Base-by-base conservation (phyloP, 2,113 vertebrate species). In the Malurus alboscapulatus region DNA sequence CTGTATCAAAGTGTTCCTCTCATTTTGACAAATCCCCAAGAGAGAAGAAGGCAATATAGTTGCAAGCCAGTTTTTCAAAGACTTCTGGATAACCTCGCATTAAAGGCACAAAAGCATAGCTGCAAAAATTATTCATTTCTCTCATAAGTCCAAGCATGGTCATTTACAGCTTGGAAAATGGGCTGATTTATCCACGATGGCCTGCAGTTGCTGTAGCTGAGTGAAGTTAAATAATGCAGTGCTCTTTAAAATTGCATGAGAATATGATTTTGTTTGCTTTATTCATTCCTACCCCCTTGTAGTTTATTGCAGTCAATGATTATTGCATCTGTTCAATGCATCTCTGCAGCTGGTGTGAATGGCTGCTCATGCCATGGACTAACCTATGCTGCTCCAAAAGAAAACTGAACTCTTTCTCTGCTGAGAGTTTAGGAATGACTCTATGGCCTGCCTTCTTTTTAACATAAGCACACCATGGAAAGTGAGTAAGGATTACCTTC, bases 191-290 rank as follows among this genome's bases (percentile, higher is more conserved):
- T 91, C 66, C 58, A 50, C 76, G 87, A 62, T 83, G 74, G 67
- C 51, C 71, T 69, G 71, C 65, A 76, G 62, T 76, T 78, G 20
- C 83, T 90, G 74, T 58, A 90, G 89, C 81, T 66, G 51, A 82
- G 47, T 63, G 61, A 81, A 88, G 83, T 68, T 93, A 89, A 94
- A 92, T 96, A 93, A 92, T 87, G 54, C 67, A 96, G 55, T 45
- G 22, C 34, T 76, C 58, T 62, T 95, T 94, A 96, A 94, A 91
- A 91, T 94, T 94, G 62, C 77, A 91, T 79, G 77, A 93, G 58
- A 53, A 6, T 81, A 36, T 79, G 38, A 80, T 91, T 93, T 84
- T 2, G 0, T 95, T 95, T 93, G 78, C 71, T 82, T 92, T 89
- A 79, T 68, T 94, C 69, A 79, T 91, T 78, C 58, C 71, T 66